phyloP scores from a whole-genome alignment of 2,888 invertebrate genomes.

The Catocala fraxini region DNA sequence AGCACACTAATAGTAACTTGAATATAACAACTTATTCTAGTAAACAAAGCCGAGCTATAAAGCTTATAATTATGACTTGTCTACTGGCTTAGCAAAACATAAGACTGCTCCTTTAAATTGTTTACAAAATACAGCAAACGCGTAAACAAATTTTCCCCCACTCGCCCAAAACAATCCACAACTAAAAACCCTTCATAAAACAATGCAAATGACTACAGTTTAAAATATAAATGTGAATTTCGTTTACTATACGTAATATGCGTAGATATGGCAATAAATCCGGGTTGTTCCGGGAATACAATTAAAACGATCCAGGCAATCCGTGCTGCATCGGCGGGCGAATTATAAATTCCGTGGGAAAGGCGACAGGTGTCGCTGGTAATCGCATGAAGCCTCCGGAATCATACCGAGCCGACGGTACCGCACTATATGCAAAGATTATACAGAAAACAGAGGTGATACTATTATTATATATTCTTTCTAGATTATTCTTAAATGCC shows the following conservation, averaged over 20 bases:
- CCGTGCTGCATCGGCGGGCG: slow-evolving; percentile 63
- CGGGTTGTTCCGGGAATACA: slow-evolving; percentile 79
- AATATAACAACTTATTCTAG: no score
- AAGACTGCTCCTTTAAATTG: background rate
- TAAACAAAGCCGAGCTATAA: no score
- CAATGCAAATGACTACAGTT: slow-evolving; percentile 52
- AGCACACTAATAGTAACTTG: no score
- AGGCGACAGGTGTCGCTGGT: slow-evolving; percentile 81
- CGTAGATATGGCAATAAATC: slow-evolving; percentile 69
- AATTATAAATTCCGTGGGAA: slow-evolving; percentile 85
- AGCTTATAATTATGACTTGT: no score
- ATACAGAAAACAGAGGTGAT: slow-evolving; percentile 26
- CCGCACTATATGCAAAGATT: slow-evolving; percentile 62
- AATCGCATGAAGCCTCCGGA: slow-evolving; percentile 80
- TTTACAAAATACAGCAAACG: background rate
- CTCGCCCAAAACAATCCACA: slow-evolving; percentile 14
- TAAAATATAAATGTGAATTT: slow-evolving; percentile 47
- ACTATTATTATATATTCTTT: background rate
- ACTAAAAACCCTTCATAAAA: slow-evolving; percentile 32
- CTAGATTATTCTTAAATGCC: background rate
- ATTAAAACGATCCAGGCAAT: slow-evolving; percentile 78
- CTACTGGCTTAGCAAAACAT: background rate
- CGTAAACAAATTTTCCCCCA: slow-evolving; percentile 10
- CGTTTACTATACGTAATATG: slow-evolving; percentile 41
- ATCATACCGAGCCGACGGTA: slow-evolving; percentile 69